phyloP scores from a whole-genome alignment of 1,140 invertebrate genomes.

The Microplitis demolitor region DNA sequence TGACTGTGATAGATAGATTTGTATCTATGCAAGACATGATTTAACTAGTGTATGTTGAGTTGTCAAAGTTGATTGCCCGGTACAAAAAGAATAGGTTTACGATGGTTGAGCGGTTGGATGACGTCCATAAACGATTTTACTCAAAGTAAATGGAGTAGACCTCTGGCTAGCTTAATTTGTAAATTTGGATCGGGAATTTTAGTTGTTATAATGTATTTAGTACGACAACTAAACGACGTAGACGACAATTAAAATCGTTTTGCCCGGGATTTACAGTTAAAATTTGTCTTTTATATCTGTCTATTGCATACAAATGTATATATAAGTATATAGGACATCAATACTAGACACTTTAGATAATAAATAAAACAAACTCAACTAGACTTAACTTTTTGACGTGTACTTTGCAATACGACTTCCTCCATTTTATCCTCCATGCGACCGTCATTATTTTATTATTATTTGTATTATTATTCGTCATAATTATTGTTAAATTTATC shows the following conservation, averaged over 20 bases:
- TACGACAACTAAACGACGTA: neutral
- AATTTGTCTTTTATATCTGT: too few relatives aligned
- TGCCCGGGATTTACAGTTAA: neutral
- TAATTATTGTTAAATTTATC: neutral
- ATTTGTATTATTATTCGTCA: too few relatives aligned
- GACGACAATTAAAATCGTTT: neutral
- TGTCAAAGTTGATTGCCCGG: constrained; percentile 12
- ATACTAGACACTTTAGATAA: too few relatives aligned
- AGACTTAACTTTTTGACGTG: neutral
- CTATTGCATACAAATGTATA: neutral
- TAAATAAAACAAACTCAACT: neutral
- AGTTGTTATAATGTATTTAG: neutral
- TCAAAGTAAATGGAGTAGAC: constrained; percentile 15
- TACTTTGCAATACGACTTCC: neutral
- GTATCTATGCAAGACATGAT: neutral
- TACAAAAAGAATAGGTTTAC: neutral
- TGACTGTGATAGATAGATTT: too few relatives aligned
- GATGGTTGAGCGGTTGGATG: constrained; percentile 2
- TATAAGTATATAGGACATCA: neutral
- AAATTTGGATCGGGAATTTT: constrained; percentile 17
- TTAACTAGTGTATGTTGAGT: neutral
- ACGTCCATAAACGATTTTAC: constrained; percentile 1
- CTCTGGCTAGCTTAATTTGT: constrained; percentile 1
- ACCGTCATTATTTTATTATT: neutral
- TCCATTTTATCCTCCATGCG: constrained; percentile 8